Evolutionary conservation across 2,797 vertebrate species (phyloP).

Genomic region (Argya squamiceps): DNA sequence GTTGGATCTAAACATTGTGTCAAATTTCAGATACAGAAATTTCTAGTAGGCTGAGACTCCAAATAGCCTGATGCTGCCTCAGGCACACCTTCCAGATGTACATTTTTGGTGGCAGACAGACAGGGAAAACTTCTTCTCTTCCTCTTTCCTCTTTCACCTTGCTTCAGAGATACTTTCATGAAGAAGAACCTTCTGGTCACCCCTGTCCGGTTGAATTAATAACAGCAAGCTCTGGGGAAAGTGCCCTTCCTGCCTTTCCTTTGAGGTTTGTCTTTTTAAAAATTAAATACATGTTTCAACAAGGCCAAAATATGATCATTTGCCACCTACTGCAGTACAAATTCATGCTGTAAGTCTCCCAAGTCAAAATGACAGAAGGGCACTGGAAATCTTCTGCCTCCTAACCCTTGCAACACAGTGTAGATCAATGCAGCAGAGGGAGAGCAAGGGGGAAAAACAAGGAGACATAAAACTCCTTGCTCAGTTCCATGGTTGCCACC

Average conservation of each 20-base stretch:
- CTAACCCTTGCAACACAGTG: accelerated
- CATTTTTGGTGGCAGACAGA: neutral
- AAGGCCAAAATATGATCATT: neutral
- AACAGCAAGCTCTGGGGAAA: neutral
- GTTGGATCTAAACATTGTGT: neutral
- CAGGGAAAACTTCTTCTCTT: neutral
- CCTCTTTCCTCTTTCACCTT: neutral
- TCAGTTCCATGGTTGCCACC: neutral
- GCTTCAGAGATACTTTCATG: neutral
- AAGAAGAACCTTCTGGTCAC: neutral
- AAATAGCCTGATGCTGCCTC: neutral
- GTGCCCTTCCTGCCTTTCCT: neutral
- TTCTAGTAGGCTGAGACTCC: neutral
- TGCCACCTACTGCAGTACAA: neutral
- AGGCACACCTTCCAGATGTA: neutral
- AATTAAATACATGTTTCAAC: neutral
- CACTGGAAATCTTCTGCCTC: neutral
- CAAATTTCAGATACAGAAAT: neutral
- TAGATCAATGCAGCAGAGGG: neutral
- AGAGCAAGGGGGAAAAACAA: neutral
- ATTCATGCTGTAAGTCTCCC: neutral
- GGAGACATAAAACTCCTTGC: neutral
- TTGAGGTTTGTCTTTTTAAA: neutral
- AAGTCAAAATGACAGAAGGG: neutral
- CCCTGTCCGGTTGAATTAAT: neutral